Base-by-base conservation (phyloP, 2,797 vertebrate species). In the Squalus acanthias region DNA sequence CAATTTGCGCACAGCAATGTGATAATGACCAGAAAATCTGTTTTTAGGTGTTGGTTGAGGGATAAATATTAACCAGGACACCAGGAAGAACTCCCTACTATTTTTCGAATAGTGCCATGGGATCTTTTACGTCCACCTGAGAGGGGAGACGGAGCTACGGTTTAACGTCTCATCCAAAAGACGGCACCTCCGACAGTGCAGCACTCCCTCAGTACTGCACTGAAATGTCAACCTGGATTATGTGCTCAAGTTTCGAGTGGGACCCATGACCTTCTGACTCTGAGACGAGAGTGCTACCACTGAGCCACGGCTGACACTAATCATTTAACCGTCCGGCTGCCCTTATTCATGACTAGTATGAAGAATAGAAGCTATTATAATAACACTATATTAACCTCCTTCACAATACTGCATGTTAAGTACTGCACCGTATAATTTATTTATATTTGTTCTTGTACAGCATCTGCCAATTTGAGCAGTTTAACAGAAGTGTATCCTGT, bases 401-500 rank as follows among this genome's bases (percentile, higher is more conserved):
- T 91, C 88, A 65, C 15, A 91, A 91, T 63, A 22, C n/a, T 91
- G 13, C 82, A 85, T 63, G 29, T 91, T 33, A 15, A 26, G 29
- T 33, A 33, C 9, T 91, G 2, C n/a, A 1, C 22, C 33, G n/a
- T 39, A 93, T 69, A 93, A 85, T 29, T 0, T 72, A 2, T 60
- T 22, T 96, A 96, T 96, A 96, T 97, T 20, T 95, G 67, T 76
- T 95, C 72, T 98, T 98, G 57, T 97, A 94, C 74, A 98, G 98
- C 97, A 97, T 97, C 97, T 50, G 95, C 98, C 96, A 98, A 98
- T 97, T 97, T 98, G 96, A 98, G 97, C 97, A 98, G 98, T 96
- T 97, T 98, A 97, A 98, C 97, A 39, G 98, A 98, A 96, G 97
- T 98, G 96, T 97, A 98, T 97, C 98, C 98, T 1, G 97, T 97